A percentile compares a stretch with the other conserved stretches of the same genome.
These are phyloP conservation scores for Hyposoter dolosus DNA, from an alignment of 2,888 invertebrate species.

Conservation along the genomic window DNA sequence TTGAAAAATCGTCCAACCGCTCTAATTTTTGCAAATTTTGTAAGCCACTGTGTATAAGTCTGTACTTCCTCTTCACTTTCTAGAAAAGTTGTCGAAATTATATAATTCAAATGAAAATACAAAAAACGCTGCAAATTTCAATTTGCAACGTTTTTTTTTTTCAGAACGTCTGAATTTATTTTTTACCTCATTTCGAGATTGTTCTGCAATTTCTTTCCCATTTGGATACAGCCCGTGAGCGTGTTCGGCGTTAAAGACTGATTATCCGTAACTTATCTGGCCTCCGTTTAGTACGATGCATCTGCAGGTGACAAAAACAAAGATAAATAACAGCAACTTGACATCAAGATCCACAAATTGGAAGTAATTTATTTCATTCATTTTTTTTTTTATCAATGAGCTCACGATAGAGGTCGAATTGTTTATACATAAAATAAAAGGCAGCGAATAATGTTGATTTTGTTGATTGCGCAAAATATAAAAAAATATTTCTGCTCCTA, in stretches of 20 bases:
- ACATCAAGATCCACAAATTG: background rate
- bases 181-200: background rate
- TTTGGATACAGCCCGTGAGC: background rate
- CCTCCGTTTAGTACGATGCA: background rate
- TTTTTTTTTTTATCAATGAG: background rate
- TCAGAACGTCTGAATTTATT: background rate
- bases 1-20: too few relatives aligned
- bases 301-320: background rate
- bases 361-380: background rate
- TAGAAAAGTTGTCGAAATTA: too few relatives aligned
- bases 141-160: background rate
- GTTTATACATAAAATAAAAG: background rate
- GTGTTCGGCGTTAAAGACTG: background rate
- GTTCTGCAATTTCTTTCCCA: background rate
- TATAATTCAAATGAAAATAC: too few relatives aligned
- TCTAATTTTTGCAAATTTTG: too few relatives aligned
- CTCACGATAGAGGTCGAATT: background rate
- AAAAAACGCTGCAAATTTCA: too few relatives aligned
- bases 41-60: too few relatives aligned
- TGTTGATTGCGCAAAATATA: background rate
- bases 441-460: too few relatives aligned
- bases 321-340: background rate
- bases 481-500: background rate
- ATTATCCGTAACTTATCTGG: background rate
- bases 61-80: too few relatives aligned